Evolutionary conservation across 2,113 vertebrate species (phyloP).

Genomic region (Heloderma charlesbogerti): DNA sequence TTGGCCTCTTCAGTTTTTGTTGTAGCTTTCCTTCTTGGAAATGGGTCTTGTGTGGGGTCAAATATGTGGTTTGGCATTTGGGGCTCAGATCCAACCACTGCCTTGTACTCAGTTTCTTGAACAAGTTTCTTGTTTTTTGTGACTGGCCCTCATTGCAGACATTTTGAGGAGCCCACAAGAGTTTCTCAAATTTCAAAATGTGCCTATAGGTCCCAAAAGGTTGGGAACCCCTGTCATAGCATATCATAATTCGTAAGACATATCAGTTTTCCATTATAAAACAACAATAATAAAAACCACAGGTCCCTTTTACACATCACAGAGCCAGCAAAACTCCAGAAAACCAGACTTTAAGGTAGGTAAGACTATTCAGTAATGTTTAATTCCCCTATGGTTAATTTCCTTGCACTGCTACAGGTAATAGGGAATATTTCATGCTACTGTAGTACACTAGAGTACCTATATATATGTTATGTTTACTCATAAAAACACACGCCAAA

Average conservation of each 20-base stretch:
- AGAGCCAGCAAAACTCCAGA: background rate
- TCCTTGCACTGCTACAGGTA: background rate
- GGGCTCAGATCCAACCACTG: too few relatives aligned
- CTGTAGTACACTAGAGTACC: constrained; percentile 41
- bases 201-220: background rate
- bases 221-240: background rate
- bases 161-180: background rate
- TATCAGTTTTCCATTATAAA: background rate
- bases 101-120: background rate
- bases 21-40: too few relatives aligned
- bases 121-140: background rate
- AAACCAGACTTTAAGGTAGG: background rate
- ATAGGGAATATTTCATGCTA: constrained; percentile 43
- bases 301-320: too few relatives aligned
- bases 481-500: too few relatives aligned
- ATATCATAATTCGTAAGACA: background rate
- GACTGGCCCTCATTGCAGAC: too few relatives aligned
- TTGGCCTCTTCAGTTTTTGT: too few relatives aligned
- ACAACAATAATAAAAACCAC: background rate
- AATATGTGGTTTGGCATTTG: too few relatives aligned
- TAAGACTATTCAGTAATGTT: constrained; percentile 43
- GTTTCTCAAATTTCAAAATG: background rate
- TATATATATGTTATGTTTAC: constrained; percentile 9
- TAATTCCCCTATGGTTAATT: constrained; percentile 20
- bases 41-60: too few relatives aligned